Base-by-base conservation (phyloP, 2,888 invertebrate genomes). In the Perdita meconis region DNA sequence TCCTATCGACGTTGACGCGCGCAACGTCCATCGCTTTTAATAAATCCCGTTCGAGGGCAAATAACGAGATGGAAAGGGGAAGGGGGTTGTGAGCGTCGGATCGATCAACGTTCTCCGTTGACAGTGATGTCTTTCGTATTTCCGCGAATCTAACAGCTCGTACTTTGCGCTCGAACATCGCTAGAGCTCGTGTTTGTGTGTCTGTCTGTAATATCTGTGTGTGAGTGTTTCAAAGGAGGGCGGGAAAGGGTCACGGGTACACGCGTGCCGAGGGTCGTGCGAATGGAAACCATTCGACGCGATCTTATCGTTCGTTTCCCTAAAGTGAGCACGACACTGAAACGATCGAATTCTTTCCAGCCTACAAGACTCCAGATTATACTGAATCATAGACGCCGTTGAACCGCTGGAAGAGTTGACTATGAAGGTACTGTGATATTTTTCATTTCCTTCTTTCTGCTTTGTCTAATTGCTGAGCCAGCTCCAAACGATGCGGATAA, bases 1-100 rank as follows among this genome's bases (percentile, higher is more conserved):
- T 79, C 60, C 66, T 66, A 71, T 83, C 70, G 74, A 78, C 86
- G 81, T 84, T 83, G 82, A 83, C 80, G 72, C 75, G 69, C 51
- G 72, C 78, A 73, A 65, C 72, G 44, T 70, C 55, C 40, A 30
- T 76, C 66, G 55, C 38, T 50, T 42, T 42, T 40, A 56, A 47
- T 51, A 30, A 64, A 64, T 61, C 47, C 64, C 56, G 44, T 68
- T 61, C 68, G 60, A 73, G 65, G 73, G 78, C 68, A 65, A 75
- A 75, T 47, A 36, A 66, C 72, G 59, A 65, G 76, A 64, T 53
- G 63, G 67, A 71, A 47, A 71, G 53, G 22, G 55, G 24, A 24
- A 51, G 26, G 64, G n/a, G 30, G 12, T 16, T 47, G 12, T 22
- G 12, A 19, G 51, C 55, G 44, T 53, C 51, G 30, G 65, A 38